A percentile compares a stretch with the other conserved stretches of the same genome.
These are phyloP conservation scores for Tetragonula carbonaria DNA, from an alignment of 2,888 invertebrate genomes.

Conservation along the genomic window DNA sequence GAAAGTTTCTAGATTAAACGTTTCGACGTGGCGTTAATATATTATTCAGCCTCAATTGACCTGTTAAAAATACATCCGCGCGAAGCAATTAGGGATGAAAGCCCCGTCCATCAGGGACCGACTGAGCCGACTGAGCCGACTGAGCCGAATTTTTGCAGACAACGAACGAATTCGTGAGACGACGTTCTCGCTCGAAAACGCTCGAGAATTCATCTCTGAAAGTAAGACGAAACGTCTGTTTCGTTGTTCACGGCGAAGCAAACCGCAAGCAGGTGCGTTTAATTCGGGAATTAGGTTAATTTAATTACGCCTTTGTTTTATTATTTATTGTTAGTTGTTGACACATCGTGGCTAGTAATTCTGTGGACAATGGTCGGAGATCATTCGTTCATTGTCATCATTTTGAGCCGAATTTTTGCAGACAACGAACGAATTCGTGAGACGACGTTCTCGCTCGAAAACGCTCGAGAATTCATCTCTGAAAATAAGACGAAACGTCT, in stretches of 20 bases:
- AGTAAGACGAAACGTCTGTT: background rate
- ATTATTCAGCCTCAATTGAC: conserved; percentile 32
- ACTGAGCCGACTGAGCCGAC: background rate
- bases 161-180: background rate
- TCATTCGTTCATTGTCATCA: no score
- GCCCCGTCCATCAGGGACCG: background rate
- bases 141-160: background rate
- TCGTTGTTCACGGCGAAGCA: no score
- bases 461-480: background rate
- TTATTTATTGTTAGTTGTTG: no score
- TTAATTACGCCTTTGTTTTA: background rate
- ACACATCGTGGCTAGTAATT: background rate
- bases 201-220: background rate
- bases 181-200: background rate
- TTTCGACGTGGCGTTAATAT: conserved; percentile 25
- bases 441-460: background rate
- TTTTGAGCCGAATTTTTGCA: background rate
- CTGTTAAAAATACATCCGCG: conserved; percentile 11
- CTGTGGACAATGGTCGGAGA: background rate
- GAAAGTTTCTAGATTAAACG: conserved; percentile 35
- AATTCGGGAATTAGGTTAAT: background rate
- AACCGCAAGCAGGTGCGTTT: no score
- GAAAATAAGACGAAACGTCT: background rate
- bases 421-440: background rate
- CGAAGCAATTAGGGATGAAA: background rate